These are phyloP conservation scores for Folsomia candida DNA, from an alignment of 2,888 invertebrate species.

Conservation along the genomic window DNA sequence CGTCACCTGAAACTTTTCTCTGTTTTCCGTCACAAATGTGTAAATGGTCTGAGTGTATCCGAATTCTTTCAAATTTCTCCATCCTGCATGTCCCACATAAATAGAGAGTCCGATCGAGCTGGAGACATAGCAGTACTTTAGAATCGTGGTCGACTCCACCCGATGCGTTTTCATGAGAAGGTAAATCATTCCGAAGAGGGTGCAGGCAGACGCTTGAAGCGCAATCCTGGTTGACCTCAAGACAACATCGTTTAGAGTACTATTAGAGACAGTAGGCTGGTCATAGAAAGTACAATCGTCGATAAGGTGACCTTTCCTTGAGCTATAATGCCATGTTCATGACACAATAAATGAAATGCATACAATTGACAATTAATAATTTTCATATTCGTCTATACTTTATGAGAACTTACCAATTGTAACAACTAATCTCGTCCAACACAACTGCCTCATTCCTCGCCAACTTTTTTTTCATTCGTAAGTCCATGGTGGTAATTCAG, in stretches of 20 bases:
- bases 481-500: too few species aligned
- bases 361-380: too few species aligned
- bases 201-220: slow-evolving; percentile 36
- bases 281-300: neutral
- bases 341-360: too few species aligned
- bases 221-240: slow-evolving; percentile 37
- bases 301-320: neutral
- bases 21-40: neutral
- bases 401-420: too few species aligned
- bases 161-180: slow-evolving; percentile 41
- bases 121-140: slow-evolving; percentile 17
- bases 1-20: slow-evolving; percentile 3
- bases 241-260: slow-evolving; percentile 31
- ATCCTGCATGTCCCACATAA: slow-evolving; percentile 28
- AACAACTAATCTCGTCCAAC: too few species aligned
- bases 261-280: slow-evolving; percentile 38
- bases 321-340: too few species aligned
- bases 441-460: too few species aligned
- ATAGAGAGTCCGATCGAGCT: slow-evolving; percentile 38
- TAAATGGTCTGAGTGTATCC: neutral
- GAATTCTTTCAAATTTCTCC: slow-evolving; percentile 12
- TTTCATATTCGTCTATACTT: too few species aligned
- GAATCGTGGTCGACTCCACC: slow-evolving; percentile 24
- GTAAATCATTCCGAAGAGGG: slow-evolving; percentile 44
- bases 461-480: too few species aligned